A percentile compares a stretch with the other conserved stretches of the same genome.
These are phyloP conservation scores for Drosophila punjabiensis DNA, from an alignment of 1,140 invertebrate species.

Conservation along the genomic window DNA sequence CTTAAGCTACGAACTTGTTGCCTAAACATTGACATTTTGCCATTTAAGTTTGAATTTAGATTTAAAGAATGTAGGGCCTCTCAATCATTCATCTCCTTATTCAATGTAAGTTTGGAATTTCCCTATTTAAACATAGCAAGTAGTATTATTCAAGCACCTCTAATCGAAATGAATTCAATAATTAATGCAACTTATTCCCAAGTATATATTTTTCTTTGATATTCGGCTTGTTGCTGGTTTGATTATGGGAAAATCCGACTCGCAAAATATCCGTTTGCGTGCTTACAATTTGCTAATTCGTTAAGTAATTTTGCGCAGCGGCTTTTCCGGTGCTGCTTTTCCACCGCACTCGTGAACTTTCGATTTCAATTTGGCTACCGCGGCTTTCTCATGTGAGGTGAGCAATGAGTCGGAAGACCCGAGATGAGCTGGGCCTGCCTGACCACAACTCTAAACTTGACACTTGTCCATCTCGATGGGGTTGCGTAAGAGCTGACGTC, in stretches of 20 bases:
- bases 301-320: constrained; percentile 31
- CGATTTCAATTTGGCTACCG: constrained; percentile 40
- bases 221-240: constrained; percentile 9
- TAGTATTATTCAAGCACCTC: neutral
- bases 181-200: neutral
- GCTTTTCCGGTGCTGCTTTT: constrained; percentile 39
- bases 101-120: too few relatives aligned
- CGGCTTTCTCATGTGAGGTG: constrained; percentile 27
- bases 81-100: too few relatives aligned
- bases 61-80: neutral
- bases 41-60: neutral
- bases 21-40: too few relatives aligned
- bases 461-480: constrained; percentile 47
- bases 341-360: constrained; percentile 39
- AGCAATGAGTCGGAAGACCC: constrained; percentile 31
- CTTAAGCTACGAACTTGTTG: neutral
- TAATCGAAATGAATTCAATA: neutral
- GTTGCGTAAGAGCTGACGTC: constrained; percentile 51
- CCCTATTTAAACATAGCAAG: neutral
- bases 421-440: constrained; percentile 33
- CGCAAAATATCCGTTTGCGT: constrained; percentile 31
- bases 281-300: constrained; percentile 38
- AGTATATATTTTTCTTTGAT: neutral
- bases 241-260: constrained; percentile 7
- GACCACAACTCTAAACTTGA: constrained; percentile 60